Evolutionary conservation across 2,113 vertebrate species (phyloP), one percentile per base, ranked within the genome.

Genomic region (Epinephelus cyanopodus): DNA sequence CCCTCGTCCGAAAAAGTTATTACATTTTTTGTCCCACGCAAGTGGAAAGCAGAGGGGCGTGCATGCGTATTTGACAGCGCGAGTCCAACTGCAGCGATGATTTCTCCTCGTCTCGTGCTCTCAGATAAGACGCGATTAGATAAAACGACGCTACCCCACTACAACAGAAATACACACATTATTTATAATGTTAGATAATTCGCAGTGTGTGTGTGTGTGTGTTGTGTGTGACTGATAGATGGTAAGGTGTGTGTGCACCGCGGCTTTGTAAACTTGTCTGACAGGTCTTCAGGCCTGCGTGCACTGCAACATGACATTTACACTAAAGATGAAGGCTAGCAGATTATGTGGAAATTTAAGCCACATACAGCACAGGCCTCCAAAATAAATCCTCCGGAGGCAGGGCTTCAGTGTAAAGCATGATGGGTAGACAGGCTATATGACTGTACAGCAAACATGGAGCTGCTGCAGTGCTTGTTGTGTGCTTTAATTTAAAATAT

Each of bases 41-140:
- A 88, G 84, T 86, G 84, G 56, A 72, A 79, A 82, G 84, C 75
- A 39, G 33, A 91, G 91, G 85, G 88, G 91, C 82, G 90, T 82
- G 93, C 88, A 33, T 77, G 86, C 77, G 84, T 81, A 47, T 91
- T 80, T 90, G 90, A 93, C 90, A 89, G 89, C 83, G 78, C 88
- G 87, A 83, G 76, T 47, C 61, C 64, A 73, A 69, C 67, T 64
- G 81, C 65, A 74, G 72, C 74, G 23, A 37, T 1, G 62, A 29
- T 83, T 57, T 21, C 37, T 53, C 18, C 65, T 81, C 58, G 39
- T 86, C 53, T 78, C 69, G 58, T 79, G 66, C 74, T 37, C 33
- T 25, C 25, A 33, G 17, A 64, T 48, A 65, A 18, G 17, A 61
- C 39, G 1, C 37, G 47, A 42, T 48, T 6, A 56, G 7, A 19